Evolutionary conservation across 2,113 vertebrate genomes (phyloP), one percentile per base, ranked within the genome.

Genomic region (Furnarius figulus): DNA sequence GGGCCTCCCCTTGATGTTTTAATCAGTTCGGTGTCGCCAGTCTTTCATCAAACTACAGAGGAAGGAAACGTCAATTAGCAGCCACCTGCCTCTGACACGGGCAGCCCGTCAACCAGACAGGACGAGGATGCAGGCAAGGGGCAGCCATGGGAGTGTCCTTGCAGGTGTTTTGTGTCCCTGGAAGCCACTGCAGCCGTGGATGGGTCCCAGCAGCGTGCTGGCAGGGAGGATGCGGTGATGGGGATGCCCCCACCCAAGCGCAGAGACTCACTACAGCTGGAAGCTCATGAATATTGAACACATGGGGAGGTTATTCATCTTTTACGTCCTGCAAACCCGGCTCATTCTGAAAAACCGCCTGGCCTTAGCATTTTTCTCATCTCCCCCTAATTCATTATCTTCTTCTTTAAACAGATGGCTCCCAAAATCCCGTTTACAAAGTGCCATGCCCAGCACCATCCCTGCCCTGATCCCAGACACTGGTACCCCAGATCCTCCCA

Each of bases 261-360:
- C 74, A 1, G 33, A 90, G 85, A 47, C 72, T 94, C 71, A 35
- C 87, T 95, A 88, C 79, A 90, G 92, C 95, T 71, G 79, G 85
- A 95, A 96, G 88, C 95, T 97, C 93, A 96, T 96, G 95, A 96
- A 97, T 97, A 97, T 96, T 96, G 95, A 97, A 88, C 82, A 77
- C 40, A 25, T 49, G 65, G 93, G 92, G 85, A 96, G 95, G 96
- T 96, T 96, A 96, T 97, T 97, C 95, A 96, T 97, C 95, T 96
- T 97, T 89, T 95, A 72, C 50, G 0, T 96, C 91, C 95, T 11
- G 81, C 67, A 94, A 96, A 96, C 53, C 78, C 39, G 8, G 82
- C 93, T 97, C 96, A 96, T 96, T 96, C 95, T 93, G 90, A 96
- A 95, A 97, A 97, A 96, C 85, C 47, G 52, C 91, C 94, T 56